Evolutionary conservation across 1,140 invertebrate genomes (phyloP), one percentile per base, ranked within the genome.

Genomic region (Micrasema longulum): DNA sequence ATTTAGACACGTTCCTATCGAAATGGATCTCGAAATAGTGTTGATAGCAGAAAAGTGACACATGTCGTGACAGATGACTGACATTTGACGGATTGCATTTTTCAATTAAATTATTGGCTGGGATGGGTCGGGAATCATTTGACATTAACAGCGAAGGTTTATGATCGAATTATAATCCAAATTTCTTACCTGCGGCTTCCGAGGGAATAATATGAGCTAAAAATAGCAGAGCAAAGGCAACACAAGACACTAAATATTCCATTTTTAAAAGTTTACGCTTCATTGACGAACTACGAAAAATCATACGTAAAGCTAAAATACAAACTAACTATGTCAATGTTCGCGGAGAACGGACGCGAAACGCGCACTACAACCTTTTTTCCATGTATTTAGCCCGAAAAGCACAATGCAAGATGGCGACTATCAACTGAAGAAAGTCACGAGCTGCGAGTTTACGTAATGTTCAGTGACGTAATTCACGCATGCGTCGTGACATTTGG

Each of bases 241-340:
- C 71, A 68, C 71, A 72, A 67, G 71, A 72, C 71, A 72, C 71
- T 72, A 72, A 72, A 68, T 72, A 72, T 57, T 72, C 71, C 71
- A 72, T 72, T 70, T 72, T 72, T 22, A 55, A 64, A 62, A 72
- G 70, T 72, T 72, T 72, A 66, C 66, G 50, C 36, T 72, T 72
- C 70, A 71, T 71, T 55, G 69, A 57, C 36, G 36, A 62, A 70
- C 68, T 68, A 57, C 57, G 36, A 47, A 45, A 66, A 66, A 57
- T 72, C 64, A 66, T 66, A 72, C 41, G 63, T 62, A 66, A 72
- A 66, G 62, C 52, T 67, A 57, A 66, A 66, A 72, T 72, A 60
- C 48, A 35, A 72, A 72, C 69, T 71, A 66, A 64, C 63, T 72
- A 66, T 57, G 62, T 55, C 52, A 65, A 66, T 65, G 64, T 60